Evolutionary conservation across 2,113 vertebrate genomes (phyloP), one percentile per base, ranked within the genome.

Genomic region (Nematolebias whitei): DNA sequence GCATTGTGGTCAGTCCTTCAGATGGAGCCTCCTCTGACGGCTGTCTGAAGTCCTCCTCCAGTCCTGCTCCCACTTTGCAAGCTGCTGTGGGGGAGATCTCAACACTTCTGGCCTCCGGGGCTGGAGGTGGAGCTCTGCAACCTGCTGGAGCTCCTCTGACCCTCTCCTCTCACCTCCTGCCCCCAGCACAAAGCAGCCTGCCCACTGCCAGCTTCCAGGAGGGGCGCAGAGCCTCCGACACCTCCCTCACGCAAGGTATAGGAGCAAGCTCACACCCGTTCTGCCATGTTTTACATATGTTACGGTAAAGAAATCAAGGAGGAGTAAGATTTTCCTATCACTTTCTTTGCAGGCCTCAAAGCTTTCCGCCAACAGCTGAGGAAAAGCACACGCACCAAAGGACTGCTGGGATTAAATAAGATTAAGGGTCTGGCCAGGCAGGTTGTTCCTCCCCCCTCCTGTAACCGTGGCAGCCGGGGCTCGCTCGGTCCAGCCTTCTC

Each of bases 201-300:
- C 93, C 94, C 2, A 84, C 93, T 8, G 92, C 90, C 39, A 92
- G 91, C 78, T 99, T 99, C 87, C 98, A 98, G 88, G 96, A 99
- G 80, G 98, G 98, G 22, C 95, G 98, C n/a, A 85, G 98, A 71
- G 96, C 98, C 0, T 99, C 97, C 0, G 98, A 99, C 89, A 99
- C 98, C 68, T 99, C 96, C 44, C 94, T 99, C 79, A 98, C 96
- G 45, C 95, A 98, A 94, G 98, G 98, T 98, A 88, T 62, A 40
- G 24, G 18, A 41, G 24, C 32, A 35, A 29, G 26, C 3, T 29
- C 26, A 7, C 26, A 29, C 3, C n/a, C n/a, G n/a, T n/a, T n/a
- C n/a, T n/a, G n/a, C n/a, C n/a, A n/a, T 4, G 20, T 26, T 57
- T 63, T 2, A 63, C 13, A 24, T 26, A 23, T 71, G 62, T 64